A percentile compares a stretch with the other conserved stretches of the same genome.
Evolutionary conservation across 2,113 vertebrate genomes (phyloP).

Genomic region (Indicator indicator): DNA sequence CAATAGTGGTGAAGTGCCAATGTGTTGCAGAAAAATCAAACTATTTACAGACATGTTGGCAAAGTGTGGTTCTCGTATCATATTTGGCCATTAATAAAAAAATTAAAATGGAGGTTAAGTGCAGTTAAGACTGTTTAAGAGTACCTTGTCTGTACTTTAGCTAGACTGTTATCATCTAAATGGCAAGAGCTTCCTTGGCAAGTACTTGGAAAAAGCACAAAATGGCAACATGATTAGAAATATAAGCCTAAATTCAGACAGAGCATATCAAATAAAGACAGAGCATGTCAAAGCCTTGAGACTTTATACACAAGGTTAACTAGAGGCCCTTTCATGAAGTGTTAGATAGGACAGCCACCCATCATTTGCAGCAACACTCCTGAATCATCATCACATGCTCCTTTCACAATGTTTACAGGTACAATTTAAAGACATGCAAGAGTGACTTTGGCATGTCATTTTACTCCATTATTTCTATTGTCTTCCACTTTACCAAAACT

Average conservation of each 20-base stretch:
- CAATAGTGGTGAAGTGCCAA: neutral
- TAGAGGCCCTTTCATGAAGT: neutral
- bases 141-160: neutral
- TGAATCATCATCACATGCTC: neutral
- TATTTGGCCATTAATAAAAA: neutral
- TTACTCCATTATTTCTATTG: accelerated
- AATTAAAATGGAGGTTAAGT: neutral
- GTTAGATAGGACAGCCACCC: neutral
- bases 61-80: neutral
- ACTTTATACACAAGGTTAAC: neutral
- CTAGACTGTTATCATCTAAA: accelerated
- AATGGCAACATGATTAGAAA: neutral
- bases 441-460: neutral
- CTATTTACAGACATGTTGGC: neutral
- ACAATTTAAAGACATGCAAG: accelerated
- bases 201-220: neutral
- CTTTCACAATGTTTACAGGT: neutral
- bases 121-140: neutral
- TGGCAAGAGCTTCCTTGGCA: neutral
- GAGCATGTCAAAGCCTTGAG: neutral
- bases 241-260: accelerated
- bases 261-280: no score
- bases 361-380: neutral
- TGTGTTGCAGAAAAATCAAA: neutral
- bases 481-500: neutral